Conservation (phyloP, 2,113 vertebrate species). For the Smithornis capensis region DNA sequence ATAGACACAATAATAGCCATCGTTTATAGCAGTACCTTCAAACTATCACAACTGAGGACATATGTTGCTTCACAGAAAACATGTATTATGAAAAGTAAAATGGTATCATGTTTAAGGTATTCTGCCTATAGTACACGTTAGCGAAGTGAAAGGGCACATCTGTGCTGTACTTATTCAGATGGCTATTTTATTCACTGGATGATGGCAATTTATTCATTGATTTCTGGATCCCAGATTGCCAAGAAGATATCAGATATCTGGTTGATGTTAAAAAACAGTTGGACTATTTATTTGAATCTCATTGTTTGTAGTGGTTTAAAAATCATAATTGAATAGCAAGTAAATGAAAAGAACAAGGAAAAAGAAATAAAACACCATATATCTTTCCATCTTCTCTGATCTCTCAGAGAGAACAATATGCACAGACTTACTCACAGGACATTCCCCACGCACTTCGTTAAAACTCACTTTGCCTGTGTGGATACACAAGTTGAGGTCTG, state of each 20-base stretch:
- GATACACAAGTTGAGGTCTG: background rate
- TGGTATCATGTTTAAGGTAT: slow-evolving; percentile 42
- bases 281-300: background rate
- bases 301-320: background rate
- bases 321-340: background rate
- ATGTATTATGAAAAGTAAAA: background rate
- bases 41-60: background rate
- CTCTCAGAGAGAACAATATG: background rate
- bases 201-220: slow-evolving; percentile 58
- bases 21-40: background rate
- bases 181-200: slow-evolving; percentile 7
- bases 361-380: background rate
- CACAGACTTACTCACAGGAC: background rate
- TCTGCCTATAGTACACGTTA: background rate
- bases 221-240: slow-evolving; percentile 36
- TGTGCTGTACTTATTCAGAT: slow-evolving; percentile 21
- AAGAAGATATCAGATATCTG: slow-evolving; percentile 30
- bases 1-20: background rate
- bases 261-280: background rate
- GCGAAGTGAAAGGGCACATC: slow-evolving; percentile 45
- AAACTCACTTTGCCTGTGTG: background rate
- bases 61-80: background rate
- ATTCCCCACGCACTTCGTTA: background rate
- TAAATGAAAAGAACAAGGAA: background rate
- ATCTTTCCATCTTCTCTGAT: background rate